Evolutionary conservation across 35 echinoderm and acorn worm species (phyloP).

Genomic region (Holothuria glaberrima): DNA sequence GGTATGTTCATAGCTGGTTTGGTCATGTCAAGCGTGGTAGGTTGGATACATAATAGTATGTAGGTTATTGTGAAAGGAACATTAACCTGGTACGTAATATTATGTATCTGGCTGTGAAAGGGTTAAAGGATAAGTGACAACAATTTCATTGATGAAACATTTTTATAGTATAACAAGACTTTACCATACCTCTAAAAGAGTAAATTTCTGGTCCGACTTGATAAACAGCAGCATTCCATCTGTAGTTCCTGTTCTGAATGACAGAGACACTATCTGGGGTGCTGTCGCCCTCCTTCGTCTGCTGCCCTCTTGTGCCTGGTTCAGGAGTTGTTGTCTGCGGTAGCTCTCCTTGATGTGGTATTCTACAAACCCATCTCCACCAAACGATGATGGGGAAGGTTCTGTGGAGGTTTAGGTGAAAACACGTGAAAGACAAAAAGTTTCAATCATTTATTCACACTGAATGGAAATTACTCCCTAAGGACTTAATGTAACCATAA

Average conservation of each 20-base stretch:
- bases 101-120: no score
- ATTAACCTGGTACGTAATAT: no score
- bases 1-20: no score
- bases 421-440: background rate
- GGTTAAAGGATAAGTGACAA: no score
- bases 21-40: no score
- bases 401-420: conserved; percentile 41
- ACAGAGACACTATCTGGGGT: conserved; percentile 60
- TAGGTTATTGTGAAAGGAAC: no score
- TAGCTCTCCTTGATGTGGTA: conserved; percentile 87
- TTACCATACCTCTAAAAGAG: conserved; percentile 77
- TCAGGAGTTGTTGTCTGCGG: conserved; percentile 75
- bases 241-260: conserved; percentile 68
- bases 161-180: no score
- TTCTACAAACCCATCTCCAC: conserved; percentile 72
- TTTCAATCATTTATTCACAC: background rate
- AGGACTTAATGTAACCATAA: no score
- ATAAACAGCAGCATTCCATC: conserved; percentile 75
- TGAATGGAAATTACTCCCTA: no score
- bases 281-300: conserved; percentile 54
- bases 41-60: no score
- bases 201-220: conserved; percentile 71
- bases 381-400: conserved; percentile 71
- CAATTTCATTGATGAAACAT: no score
- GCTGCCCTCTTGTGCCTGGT: conserved; percentile 70